Base-by-base conservation (phyloP, 53 echinoderm and acorn worm genomes). In the Stichopus horrens region DNA sequence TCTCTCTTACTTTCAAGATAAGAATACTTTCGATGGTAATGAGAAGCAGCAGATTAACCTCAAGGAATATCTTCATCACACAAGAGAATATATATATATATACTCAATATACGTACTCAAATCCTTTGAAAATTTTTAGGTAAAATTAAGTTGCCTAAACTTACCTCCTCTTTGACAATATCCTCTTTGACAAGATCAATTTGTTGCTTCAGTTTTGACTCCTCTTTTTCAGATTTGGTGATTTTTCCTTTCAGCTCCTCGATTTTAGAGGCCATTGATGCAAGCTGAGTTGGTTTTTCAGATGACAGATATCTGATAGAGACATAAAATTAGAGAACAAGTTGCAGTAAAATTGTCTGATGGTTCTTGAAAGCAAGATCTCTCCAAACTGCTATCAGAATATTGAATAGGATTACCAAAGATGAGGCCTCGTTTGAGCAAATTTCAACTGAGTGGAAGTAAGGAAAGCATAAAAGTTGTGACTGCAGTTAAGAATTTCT, bases 131-230 rank as follows among this genome's bases (percentile, higher is more conserved):
- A 37, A 2, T 37, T 37, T 37, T 37, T 37, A 37, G 37, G 37
- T 37, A 37, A 37, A 37, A 37, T 2, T 37, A 37, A 37, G 37
- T 37, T 37, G 37, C 37, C 37, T 37, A 37, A 7, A 18, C 86
- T n/a, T 66, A 94, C 94, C 92, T 94, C 88, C 52, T 93, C 91
- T 23, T 86, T 89, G n/a, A 86, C 89, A n/a, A 94, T 66, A 55
- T 94, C 94, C 22, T 93, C 90, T 6, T 92, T 93, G 54, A 94
- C 52, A 20, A 93, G 90, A 76, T 89, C 89, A 21, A 94, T 94
- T 9, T 13, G 77, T 52, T 89, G 68, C 9, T 89, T 92, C n/a
- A 94, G 57, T 9, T 87, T 89, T 4, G 65, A 86, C 67, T 76
- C 76, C 79, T 92, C 87, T 8, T 77, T 53, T 63, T 67, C 89